A percentile compares a stretch with the other conserved stretches of the same genome.
These are phyloP conservation scores for Acromyrmex echinatior DNA, from an alignment of 1,140 invertebrate species.

Conservation along the genomic window DNA sequence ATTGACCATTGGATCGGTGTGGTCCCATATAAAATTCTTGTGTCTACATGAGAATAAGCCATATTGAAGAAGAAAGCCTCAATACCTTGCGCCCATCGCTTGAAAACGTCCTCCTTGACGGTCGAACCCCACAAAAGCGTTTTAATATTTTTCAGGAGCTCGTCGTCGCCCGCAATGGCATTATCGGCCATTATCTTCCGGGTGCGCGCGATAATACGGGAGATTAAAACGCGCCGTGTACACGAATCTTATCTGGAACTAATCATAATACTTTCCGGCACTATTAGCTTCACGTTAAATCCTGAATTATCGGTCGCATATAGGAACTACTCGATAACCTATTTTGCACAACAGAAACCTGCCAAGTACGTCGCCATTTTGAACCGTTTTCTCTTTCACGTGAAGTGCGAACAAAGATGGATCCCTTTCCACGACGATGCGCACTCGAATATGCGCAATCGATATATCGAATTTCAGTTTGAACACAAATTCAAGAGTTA, in stretches of 20 bases:
- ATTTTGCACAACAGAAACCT: conserved; percentile 74
- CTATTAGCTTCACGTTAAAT: conserved; percentile 51
- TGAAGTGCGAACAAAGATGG: not conserved
- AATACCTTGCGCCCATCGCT: conserved; percentile 95
- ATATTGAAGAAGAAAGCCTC: too few relatives aligned
- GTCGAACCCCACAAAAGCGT: conserved; percentile 93
- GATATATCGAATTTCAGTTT: conserved; percentile 15
- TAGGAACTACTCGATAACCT: conserved; percentile 76
- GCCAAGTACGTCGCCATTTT: conserved; percentile 82
- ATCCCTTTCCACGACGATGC: not conserved
- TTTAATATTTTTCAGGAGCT: conserved; percentile 89
- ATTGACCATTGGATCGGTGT: not conserved
- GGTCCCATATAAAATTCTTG: not conserved
- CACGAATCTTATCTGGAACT: conserved; percentile 65
- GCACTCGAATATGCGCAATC: not conserved
- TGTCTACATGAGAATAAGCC: not conserved
- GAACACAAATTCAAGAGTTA: not conserved
- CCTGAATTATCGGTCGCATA: conserved; percentile 53
- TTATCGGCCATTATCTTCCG: conserved; percentile 80
- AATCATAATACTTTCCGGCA: conserved; percentile 63
- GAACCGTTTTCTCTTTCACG: conserved; percentile 19
- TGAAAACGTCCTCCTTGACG: conserved; percentile 95
- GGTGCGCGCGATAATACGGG: conserved; percentile 66
- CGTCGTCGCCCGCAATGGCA: conserved; percentile 77
- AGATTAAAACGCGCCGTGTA: conserved; percentile 75